A percentile compares a stretch with the other conserved stretches of the same genome.
Conservation (phyloP, 2,888 invertebrate species). For the Spisula solida region DNA sequence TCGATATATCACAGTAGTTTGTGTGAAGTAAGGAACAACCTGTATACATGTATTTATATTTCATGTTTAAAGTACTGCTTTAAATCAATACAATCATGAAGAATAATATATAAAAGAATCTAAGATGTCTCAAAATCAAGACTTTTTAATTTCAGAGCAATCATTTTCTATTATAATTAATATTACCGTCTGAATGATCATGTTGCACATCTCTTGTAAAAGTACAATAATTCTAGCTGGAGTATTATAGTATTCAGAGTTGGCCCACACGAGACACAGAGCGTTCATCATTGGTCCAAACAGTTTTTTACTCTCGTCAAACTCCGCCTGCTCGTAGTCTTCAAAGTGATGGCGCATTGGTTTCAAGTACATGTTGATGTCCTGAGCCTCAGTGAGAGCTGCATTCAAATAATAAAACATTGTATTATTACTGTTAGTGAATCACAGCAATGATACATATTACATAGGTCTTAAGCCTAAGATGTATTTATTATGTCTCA, state of each 20-base stretch:
- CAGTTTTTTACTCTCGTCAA: slow-evolving; percentile 89
- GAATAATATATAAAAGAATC: no score
- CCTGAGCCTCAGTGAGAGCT: slow-evolving; percentile 96
- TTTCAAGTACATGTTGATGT: slow-evolving; percentile 95
- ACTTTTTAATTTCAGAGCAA: neutral
- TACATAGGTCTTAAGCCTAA: no score
- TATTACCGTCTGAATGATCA: slow-evolving; percentile 94
- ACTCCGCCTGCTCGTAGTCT: slow-evolving; percentile 89
- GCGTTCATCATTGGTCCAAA: slow-evolving; percentile 95
- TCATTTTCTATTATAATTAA: no score
- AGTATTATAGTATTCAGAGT: slow-evolving; percentile 95
- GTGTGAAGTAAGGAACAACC: no score
- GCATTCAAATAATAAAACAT: slow-evolving; percentile 71
- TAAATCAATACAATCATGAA: no score
- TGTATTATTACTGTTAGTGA: no score
- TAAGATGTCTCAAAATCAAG: no score
- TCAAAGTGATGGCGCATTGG: slow-evolving; percentile 94
- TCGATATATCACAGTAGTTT: neutral
- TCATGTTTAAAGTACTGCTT: no score
- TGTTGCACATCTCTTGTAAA: slow-evolving; percentile 95
- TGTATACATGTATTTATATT: no score
- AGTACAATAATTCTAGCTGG: slow-evolving; percentile 96
- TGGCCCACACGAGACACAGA: slow-evolving; percentile 96
- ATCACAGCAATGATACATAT: no score
- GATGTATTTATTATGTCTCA: neutral